These are phyloP conservation scores for Rallus limicola DNA, from an alignment of 2,113 vertebrate genomes.

Conservation along the genomic window DNA sequence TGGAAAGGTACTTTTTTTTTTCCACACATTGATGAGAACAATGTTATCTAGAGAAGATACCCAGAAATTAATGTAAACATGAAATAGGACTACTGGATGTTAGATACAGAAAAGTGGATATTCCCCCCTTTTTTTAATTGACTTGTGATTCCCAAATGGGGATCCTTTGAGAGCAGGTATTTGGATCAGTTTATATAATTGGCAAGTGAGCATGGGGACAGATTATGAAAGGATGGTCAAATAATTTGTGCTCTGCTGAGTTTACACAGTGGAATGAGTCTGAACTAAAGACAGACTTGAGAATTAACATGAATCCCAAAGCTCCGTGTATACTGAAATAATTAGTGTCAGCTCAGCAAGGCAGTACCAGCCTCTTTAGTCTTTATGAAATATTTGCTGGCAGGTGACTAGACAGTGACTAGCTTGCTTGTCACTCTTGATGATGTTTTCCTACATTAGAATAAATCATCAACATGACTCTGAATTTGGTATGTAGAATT, in stretches of 20 bases:
- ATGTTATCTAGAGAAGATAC: not conserved
- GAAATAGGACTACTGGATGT: not conserved
- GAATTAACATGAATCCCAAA: conserved; percentile 67
- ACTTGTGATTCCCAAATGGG: conserved; percentile 19
- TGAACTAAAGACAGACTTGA: conserved; percentile 70
- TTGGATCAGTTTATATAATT: conserved; percentile 68
- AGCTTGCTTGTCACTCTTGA: conserved; percentile 34
- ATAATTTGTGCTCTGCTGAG: conserved; percentile 68
- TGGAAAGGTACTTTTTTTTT: not conserved
- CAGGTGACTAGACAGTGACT: conserved; percentile 50
- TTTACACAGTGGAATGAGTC: conserved; percentile 69
- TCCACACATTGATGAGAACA: not conserved
- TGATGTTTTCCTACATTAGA: conserved; percentile 21
- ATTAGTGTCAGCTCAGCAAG: conserved; percentile 70
- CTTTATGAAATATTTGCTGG: conserved; percentile 50
- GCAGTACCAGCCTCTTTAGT: conserved; percentile 49
- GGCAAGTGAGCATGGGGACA: conserved; percentile 50
- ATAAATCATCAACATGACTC: conserved; percentile 20
- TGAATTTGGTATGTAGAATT: not conserved
- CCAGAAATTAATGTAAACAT: not conserved
- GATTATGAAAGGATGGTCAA: conserved; percentile 71
- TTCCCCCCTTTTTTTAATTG: conserved; percentile 14
- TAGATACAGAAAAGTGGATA: not conserved
- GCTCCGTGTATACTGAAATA: conserved; percentile 65
- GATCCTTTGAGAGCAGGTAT: conserved; percentile 53